phyloP scores from a whole-genome alignment of 2,888 invertebrate genomes.

The Agrochola circellaris region DNA sequence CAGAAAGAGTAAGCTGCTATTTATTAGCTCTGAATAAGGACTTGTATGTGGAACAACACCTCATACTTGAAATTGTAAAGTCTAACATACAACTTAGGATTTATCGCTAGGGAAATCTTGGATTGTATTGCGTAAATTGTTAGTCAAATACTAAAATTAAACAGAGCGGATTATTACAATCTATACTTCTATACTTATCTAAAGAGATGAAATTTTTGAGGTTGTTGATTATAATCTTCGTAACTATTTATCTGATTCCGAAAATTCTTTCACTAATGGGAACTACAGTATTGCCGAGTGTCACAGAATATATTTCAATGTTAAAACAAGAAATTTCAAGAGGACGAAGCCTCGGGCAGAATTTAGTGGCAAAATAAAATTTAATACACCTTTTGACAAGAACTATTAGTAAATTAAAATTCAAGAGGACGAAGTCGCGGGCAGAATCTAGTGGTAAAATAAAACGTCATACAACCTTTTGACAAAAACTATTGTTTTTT shows the following conservation, averaged over 20 bases:
- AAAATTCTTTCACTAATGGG: not conserved
- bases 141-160: not conserved
- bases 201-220: not conserved
- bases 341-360: not conserved
- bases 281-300: not conserved
- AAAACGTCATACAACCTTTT: not conserved
- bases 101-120: slow-evolving; percentile 39
- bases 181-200: too few species aligned
- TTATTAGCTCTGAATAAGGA: slow-evolving; percentile 79
- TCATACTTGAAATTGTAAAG: slow-evolving; percentile 72
- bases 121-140: slow-evolving; percentile 54
- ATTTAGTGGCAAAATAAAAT: not conserved
- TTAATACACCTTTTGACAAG: not conserved
- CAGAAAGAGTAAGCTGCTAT: slow-evolving; percentile 76
- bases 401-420: not conserved
- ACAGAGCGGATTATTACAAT: not conserved
- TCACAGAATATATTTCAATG: not conserved
- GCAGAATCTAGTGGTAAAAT: not conserved
- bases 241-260: not conserved
- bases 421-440: not conserved
- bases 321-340: not conserved
- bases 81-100: slow-evolving; percentile 45
- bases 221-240: not conserved
- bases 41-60: slow-evolving; percentile 69
- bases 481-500: not conserved